phyloP scores from a whole-genome alignment of 2,797 vertebrate species.

The Sebastolobus alascanus region DNA sequence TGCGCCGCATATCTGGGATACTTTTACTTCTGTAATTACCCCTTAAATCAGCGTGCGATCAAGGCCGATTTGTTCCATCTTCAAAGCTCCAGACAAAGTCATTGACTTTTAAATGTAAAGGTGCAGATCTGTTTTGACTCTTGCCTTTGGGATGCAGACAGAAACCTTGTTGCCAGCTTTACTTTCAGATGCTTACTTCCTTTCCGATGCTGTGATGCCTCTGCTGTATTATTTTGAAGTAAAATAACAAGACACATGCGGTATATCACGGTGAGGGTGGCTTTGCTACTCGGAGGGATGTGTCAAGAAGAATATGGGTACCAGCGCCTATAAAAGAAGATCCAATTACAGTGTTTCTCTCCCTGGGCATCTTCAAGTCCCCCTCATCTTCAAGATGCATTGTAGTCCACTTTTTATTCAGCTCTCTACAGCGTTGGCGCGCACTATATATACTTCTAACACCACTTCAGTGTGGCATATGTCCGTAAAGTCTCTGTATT shows the following conservation, averaged over 20 bases:
- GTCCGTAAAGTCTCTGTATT: conserved; percentile 47
- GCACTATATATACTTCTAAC: neutral
- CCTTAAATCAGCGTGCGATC: conserved; percentile 50
- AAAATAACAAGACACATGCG: conserved; percentile 33
- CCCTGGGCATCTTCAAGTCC: conserved; percentile 13
- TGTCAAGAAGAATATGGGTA: conserved; percentile 45
- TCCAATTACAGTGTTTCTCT: conserved; percentile 45
- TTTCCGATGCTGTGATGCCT: neutral
- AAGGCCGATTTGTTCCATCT: conserved; percentile 27
- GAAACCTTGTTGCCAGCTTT: neutral
- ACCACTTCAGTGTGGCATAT: conserved; percentile 7
- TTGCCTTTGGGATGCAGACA: conserved; percentile 14
- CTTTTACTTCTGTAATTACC: conserved; percentile 66
- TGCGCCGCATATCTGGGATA: conserved; percentile 53
- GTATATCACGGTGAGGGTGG: neutral
- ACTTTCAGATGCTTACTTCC: neutral
- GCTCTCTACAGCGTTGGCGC: neutral
- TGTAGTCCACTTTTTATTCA: conserved; percentile 26
- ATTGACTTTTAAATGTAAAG: conserved; percentile 34
- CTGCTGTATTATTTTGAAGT: conserved; percentile 16
- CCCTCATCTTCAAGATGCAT: conserved; percentile 15
- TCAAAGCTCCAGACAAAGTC: conserved; percentile 38
- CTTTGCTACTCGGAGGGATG: conserved; percentile 29
- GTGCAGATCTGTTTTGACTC: conserved; percentile 37
- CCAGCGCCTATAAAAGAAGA: conserved; percentile 43